Conservation (phyloP, 2,888 invertebrate genomes). For the Coelogynopora nodosa region DNA sequence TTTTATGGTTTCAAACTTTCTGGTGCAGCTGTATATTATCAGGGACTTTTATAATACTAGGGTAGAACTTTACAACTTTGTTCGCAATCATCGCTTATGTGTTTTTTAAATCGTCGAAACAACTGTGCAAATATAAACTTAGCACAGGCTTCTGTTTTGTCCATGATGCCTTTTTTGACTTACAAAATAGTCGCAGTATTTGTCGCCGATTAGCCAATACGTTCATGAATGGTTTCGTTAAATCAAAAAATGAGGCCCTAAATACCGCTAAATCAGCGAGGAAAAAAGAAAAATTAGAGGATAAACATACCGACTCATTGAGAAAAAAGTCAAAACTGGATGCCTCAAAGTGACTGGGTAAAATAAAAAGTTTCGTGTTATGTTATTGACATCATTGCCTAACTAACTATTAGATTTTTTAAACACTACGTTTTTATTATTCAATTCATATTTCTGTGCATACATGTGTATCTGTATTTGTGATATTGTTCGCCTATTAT, state of each 20-base stretch:
- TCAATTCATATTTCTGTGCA: background rate
- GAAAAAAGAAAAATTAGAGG: background rate
- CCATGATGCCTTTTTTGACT: constrained; percentile 31
- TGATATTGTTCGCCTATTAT: background rate
- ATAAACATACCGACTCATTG: background rate
- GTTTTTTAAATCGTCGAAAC: constrained; percentile 31
- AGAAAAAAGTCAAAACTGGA: background rate
- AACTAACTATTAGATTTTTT: background rate
- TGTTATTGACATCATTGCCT: background rate
- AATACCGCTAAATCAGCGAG: background rate
- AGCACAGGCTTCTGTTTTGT: constrained; percentile 27
- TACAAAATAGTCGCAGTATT: constrained; percentile 31
- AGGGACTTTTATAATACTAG: background rate
- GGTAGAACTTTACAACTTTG: constrained; percentile 29
- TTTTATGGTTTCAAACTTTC: too few species aligned
- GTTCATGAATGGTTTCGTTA: background rate
- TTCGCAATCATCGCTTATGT: constrained; percentile 29
- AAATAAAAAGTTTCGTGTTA: background rate
- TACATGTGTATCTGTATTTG: background rate
- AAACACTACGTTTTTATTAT: background rate
- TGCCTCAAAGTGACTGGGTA: background rate
- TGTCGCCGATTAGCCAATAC: constrained; percentile 21
- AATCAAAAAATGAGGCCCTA: background rate
- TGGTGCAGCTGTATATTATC: background rate
- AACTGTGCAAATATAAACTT: constrained; percentile 24